Conservation (phyloP, 2,113 vertebrate genomes). For the Hemiscyllium ocellatum region DNA sequence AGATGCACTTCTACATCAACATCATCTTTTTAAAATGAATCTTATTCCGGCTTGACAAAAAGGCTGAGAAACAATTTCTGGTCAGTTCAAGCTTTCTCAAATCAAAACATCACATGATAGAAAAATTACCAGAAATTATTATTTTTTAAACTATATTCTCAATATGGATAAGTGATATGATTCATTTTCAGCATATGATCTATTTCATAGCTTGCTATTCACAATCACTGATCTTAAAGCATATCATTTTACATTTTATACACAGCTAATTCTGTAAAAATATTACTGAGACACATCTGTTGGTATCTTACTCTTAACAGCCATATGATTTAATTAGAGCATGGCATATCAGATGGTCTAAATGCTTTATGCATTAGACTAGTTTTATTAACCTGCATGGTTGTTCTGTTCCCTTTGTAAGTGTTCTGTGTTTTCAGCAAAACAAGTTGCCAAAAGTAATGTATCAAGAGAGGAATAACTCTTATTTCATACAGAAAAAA, state of each 20-base stretch:
- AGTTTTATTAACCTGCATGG: slow-evolving; percentile 65
- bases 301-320: slow-evolving; percentile 94
- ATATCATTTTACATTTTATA: slow-evolving; percentile 98
- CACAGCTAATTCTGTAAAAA: slow-evolving; percentile 45
- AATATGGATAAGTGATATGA: slow-evolving; percentile 42
- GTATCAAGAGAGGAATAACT: neutral
- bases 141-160: slow-evolving; percentile 72
- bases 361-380: slow-evolving; percentile 69
- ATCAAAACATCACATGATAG: slow-evolving; percentile 83
- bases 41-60: slow-evolving; percentile 99
- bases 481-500: neutral
- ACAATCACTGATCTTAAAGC: slow-evolving; percentile 62
- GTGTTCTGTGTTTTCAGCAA: neutral
- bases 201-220: slow-evolving; percentile 26
- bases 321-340: slow-evolving; percentile 94
- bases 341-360: slow-evolving; percentile 95
- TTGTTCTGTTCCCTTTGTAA: slow-evolving; percentile 58
- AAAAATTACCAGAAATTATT: slow-evolving; percentile 68
- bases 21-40: slow-evolving; percentile 99
- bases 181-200: neutral
- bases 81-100: slow-evolving; percentile 99
- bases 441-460: slow-evolving; percentile 16
- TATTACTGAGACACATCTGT: slow-evolving; percentile 71
- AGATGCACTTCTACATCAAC: slow-evolving; percentile 97
- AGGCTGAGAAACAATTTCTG: slow-evolving; percentile 99